Evolutionary conservation across 2,113 vertebrate species (phyloP).

Genomic region (Heliornis fulica): DNA sequence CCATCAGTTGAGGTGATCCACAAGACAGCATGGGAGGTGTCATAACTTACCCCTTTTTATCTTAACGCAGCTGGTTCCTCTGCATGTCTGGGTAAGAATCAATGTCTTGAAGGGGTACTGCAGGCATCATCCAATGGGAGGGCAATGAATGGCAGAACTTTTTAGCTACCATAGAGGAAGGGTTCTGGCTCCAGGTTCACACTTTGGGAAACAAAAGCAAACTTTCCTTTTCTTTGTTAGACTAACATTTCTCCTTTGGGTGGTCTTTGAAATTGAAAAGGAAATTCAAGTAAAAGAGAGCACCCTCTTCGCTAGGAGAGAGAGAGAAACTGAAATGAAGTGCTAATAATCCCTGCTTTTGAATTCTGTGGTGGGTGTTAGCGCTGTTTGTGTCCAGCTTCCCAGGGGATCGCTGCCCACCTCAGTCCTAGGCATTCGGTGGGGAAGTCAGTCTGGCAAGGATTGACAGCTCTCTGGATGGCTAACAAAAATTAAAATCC

Average conservation of each 20-base stretch:
- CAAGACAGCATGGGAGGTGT: not conserved
- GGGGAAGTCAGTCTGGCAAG: not conserved
- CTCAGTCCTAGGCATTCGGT: fast-evolving
- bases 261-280: not conserved
- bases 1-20: not conserved
- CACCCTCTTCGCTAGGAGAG: not conserved
- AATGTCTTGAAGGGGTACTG: not conserved
- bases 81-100: not conserved
- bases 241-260: not conserved
- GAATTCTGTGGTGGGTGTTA: not conserved
- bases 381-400: not conserved
- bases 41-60: not conserved
- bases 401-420: not conserved
- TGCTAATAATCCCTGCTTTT: not conserved
- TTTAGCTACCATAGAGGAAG: not conserved
- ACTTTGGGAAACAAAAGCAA: not conserved
- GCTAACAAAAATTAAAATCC: not conserved
- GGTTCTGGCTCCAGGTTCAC: not conserved
- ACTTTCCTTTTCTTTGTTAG: not conserved
- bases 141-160: not conserved
- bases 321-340: not conserved
- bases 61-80: not conserved
- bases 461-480: not conserved
- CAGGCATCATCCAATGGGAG: not conserved
- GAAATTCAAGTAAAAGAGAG: not conserved